A percentile compares a stretch with the other conserved stretches of the same genome.
phyloP scores from a whole-genome alignment of 2,797 vertebrate species.

The Iguana delicatissima region DNA sequence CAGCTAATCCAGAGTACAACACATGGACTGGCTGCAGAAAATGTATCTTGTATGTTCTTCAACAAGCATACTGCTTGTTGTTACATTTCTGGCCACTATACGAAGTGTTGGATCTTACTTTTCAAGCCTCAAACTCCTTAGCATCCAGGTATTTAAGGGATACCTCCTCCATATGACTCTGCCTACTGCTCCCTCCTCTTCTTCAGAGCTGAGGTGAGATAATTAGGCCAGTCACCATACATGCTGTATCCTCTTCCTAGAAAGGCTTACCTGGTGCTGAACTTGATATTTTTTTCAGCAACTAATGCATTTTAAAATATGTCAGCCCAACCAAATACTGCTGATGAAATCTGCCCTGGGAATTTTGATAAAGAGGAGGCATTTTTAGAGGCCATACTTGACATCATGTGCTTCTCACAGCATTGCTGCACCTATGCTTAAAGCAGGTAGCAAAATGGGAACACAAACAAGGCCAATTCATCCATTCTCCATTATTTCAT shows the following conservation, averaged over 20 bases:
- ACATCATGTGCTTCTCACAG: too few relatives aligned
- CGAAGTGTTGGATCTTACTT: not conserved
- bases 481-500: not conserved
- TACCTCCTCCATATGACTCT: not conserved
- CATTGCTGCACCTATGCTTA: not conserved
- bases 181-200: not conserved
- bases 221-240: not conserved
- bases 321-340: not conserved
- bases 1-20: not conserved
- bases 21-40: not conserved
- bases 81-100: not conserved
- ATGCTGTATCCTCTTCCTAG: not conserved
- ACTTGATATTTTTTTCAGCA: not conserved
- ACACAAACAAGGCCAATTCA: not conserved
- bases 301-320: not conserved
- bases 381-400: too few relatives aligned
- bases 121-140: not conserved
- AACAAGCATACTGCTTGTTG: not conserved
- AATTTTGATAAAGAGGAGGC: not conserved
- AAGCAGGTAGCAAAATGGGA: not conserved
- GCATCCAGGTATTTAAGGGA: not conserved
- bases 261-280: not conserved
- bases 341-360: not conserved
- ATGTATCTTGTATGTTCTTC: not conserved
- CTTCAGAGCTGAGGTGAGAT: not conserved